Percentiles rank a stretch among this genome's conserved stretches.
Conservation (phyloP, 37 sponge, comb jelly and placozoan genomes). For the Lycopodina hypogea region DNA sequence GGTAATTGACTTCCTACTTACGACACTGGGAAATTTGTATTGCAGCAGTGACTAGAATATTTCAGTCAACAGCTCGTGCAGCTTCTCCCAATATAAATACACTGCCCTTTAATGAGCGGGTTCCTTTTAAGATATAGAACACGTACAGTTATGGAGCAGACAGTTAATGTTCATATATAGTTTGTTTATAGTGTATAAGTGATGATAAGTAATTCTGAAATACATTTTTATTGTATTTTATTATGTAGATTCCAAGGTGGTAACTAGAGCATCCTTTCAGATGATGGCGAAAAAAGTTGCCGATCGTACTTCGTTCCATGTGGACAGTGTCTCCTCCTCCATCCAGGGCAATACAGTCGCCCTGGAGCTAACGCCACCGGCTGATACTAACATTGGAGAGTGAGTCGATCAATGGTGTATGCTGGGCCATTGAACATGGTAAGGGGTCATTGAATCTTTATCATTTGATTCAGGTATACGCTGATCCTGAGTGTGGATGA, state of each 20-base stretch:
- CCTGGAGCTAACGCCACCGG: constrained; percentile 34
- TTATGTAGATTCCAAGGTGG: constrained; percentile 9
- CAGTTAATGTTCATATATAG: background rate
- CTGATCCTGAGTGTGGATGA: constrained; percentile 34
- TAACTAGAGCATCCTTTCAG: constrained; percentile 23
- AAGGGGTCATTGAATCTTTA: background rate
- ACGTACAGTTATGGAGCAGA: background rate
- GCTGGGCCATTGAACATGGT: too few species aligned
- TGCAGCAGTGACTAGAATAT: too few species aligned
- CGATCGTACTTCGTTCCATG: background rate
- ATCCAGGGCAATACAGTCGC: constrained; percentile 9
- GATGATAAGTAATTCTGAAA: background rate
- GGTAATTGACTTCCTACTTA: too few species aligned
- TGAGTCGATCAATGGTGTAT: constrained; percentile 5
- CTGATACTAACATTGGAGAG: constrained; percentile 38
- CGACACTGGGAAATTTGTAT: background rate
- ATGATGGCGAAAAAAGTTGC: background rate
- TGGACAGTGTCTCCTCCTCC: background rate
- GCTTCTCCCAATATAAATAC: background rate
- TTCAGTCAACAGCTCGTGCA: background rate
- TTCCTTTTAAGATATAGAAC: background rate
- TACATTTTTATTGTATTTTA: background rate
- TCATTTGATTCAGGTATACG: constrained; percentile 31
- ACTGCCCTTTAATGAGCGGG: too few species aligned
- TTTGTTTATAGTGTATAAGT: background rate